Evolutionary conservation across 2,888 invertebrate genomes (phyloP).

Genomic region (Lordiphosa fenestrarum): DNA sequence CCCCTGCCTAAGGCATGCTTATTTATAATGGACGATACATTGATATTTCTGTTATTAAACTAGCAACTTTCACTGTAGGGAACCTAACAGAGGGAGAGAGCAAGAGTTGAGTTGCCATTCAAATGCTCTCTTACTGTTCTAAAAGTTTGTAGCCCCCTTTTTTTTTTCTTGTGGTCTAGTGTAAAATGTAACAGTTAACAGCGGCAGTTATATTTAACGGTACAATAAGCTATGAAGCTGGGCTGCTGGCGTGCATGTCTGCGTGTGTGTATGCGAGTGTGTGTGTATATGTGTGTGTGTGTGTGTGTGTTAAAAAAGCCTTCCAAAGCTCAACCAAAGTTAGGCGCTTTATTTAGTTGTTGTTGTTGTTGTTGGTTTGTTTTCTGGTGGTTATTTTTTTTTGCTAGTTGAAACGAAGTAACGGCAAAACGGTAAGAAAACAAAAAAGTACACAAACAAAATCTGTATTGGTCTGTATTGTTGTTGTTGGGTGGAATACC

Average conservation of each 20-base stretch:
- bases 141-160: too few relatives aligned
- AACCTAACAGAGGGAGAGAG: too few relatives aligned
- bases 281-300: constrained; percentile 22
- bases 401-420: constrained; percentile 10
- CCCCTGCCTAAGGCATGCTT: too few relatives aligned
- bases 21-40: too few relatives aligned
- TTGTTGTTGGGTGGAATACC: constrained; percentile 83
- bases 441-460: constrained; percentile 11
- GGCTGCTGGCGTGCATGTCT: constrained; percentile 26
- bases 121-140: too few relatives aligned
- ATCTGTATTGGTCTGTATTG: constrained; percentile 10
- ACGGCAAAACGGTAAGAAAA: constrained; percentile 15
- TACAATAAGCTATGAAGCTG: constrained; percentile 16
- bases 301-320: constrained; percentile 32
- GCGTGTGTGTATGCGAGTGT: constrained; percentile 23
- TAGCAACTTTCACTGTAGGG: too few relatives aligned
- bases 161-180: not conserved
- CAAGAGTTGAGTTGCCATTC: too few relatives aligned
- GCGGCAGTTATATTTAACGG: constrained; percentile 6
- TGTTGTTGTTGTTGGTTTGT: constrained; percentile 23
- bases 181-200: not conserved
- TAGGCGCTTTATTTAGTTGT: constrained; percentile 38
- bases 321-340: constrained; percentile 54
- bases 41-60: too few relatives aligned
- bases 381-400: constrained; percentile 20